Conservation (phyloP, 2,113 vertebrate genomes). For the Cebidichthys violaceus region DNA sequence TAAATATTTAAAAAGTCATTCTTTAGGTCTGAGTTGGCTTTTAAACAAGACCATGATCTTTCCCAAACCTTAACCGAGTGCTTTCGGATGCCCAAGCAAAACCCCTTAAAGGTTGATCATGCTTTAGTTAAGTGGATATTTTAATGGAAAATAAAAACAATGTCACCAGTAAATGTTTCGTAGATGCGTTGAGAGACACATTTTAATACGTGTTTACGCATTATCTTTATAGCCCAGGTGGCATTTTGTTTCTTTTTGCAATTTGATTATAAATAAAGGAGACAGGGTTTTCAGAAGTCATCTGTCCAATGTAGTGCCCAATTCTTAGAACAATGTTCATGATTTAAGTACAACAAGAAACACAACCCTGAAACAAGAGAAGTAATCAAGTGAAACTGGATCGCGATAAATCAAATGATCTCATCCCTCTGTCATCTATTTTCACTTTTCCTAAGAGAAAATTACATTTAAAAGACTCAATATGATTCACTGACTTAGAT, state of each 20-base stretch:
- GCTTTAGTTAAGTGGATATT: neutral
- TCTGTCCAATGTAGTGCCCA: neutral
- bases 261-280: neutral
- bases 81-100: neutral
- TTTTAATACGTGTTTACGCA: neutral
- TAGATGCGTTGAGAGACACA: neutral
- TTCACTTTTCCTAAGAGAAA: slow-evolving; percentile 52
- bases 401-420: slow-evolving; percentile 40
- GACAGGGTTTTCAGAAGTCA: neutral
- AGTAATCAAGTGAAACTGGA: slow-evolving; percentile 30
- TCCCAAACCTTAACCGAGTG: neutral
- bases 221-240: neutral
- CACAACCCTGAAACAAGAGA: slow-evolving; percentile 18
- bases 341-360: neutral
- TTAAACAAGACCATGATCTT: neutral
- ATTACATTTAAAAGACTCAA: slow-evolving; percentile 46
- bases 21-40: neutral
- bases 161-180: neutral
- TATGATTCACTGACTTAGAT: slow-evolving; percentile 57
- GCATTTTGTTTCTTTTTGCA: neutral
- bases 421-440: slow-evolving; percentile 46
- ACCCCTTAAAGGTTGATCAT: neutral
- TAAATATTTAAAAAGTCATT: neutral
- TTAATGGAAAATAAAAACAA: neutral
- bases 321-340: neutral